A percentile compares a stretch with the other conserved stretches of the same genome.
Conservation (phyloP, 2,888 invertebrate genomes). For the Alsophila aescularia region DNA sequence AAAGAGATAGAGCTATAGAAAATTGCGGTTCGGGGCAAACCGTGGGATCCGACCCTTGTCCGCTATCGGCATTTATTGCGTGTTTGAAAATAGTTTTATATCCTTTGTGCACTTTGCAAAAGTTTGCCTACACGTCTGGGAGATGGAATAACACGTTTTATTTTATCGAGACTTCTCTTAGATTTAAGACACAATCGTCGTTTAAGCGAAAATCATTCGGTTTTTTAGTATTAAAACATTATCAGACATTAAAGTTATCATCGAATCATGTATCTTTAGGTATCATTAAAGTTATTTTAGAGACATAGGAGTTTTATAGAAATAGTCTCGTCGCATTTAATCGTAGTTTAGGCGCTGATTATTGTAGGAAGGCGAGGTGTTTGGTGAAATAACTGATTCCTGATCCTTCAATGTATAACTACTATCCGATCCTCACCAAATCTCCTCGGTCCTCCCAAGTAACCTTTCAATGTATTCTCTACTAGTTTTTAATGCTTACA, state of each 20-base stretch:
- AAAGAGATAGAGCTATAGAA: too few relatives aligned
- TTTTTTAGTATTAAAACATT: conserved; percentile 35
- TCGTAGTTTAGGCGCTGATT: conserved; percentile 13
- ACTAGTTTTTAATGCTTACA: conserved; percentile 2
- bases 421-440: conserved; percentile 26
- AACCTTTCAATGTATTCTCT: conserved; percentile 15
- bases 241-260: conserved; percentile 33
- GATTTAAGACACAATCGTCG: conserved; percentile 27
- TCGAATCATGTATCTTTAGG: conserved; percentile 39
- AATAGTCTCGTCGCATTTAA: conserved; percentile 41
- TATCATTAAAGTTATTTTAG: conserved; percentile 25
- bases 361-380: conserved; percentile 26
- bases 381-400: conserved; percentile 30
- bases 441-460: conserved; percentile 19
- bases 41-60: too few relatives aligned
- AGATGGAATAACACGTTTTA: conserved; percentile 11
- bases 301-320: conserved; percentile 35
- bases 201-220: conserved; percentile 31
- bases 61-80: not conserved
- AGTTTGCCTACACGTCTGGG: conserved; percentile 7
- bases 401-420: conserved; percentile 12
- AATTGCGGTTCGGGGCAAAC: too few relatives aligned
- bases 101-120: not conserved
- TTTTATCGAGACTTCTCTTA: conserved; percentile 27
- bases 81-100: not conserved